Conservation (phyloP, 2,797 vertebrate species). For the Pitangus sulphuratus region DNA sequence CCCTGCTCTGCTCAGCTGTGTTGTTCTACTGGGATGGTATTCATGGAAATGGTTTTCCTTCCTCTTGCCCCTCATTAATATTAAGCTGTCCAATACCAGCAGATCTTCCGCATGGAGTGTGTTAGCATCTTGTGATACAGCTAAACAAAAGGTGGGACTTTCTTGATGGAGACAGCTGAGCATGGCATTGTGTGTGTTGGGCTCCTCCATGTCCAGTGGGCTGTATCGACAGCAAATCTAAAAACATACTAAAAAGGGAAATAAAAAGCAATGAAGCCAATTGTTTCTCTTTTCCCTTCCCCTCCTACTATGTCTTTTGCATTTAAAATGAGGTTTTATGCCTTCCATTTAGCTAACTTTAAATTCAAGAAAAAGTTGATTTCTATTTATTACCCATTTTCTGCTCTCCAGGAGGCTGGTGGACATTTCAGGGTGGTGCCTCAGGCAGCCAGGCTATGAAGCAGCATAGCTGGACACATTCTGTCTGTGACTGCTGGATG, state of each 20-base stretch:
- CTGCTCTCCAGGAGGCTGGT: neutral
- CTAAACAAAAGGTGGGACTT: neutral
- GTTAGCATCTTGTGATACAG: neutral
- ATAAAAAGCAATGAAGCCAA: neutral
- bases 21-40: neutral
- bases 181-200: fast-evolving
- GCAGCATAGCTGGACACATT: neutral
- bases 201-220: neutral
- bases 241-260: neutral
- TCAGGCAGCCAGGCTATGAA: neutral
- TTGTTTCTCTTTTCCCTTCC: neutral
- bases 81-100: neutral
- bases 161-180: fast-evolving
- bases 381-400: neutral
- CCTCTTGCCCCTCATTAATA: neutral
- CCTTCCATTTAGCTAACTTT: neutral
- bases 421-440: neutral
- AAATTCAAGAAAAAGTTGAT: neutral
- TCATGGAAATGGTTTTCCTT: neutral
- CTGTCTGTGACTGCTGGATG: neutral
- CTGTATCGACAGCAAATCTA: neutral
- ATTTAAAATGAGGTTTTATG: neutral
- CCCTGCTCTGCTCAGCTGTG: neutral
- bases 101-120: neutral
- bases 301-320: neutral